Conservation (phyloP, 2,888 invertebrate species). For the Poecilus cupreus region DNA sequence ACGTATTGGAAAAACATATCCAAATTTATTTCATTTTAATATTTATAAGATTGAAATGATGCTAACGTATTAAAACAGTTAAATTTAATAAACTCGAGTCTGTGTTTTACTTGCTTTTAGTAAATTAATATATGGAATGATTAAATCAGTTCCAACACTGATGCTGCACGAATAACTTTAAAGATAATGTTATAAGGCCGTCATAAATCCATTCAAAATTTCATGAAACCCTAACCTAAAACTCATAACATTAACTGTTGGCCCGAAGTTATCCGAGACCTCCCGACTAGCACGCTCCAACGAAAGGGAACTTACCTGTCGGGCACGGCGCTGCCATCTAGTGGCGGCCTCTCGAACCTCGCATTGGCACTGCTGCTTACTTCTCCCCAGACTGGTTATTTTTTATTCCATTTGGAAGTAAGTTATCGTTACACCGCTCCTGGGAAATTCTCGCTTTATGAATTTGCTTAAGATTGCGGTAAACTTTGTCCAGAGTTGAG, state of each 20-base stretch:
- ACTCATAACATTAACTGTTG: neutral
- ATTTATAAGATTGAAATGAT: too few relatives aligned
- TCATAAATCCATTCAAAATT: constrained; percentile 31
- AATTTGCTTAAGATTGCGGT: constrained; percentile 69
- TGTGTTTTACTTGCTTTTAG: too few relatives aligned
- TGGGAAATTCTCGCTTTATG: constrained; percentile 70
- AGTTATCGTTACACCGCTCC: constrained; percentile 66
- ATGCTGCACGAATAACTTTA: constrained; percentile 10
- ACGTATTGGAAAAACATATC: too few relatives aligned
- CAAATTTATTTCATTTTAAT: too few relatives aligned
- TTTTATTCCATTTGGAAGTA: constrained; percentile 63
- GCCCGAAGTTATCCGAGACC: constrained; percentile 7
- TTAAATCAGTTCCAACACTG: constrained; percentile 23
- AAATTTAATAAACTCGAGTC: too few relatives aligned
- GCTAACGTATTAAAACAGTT: too few relatives aligned
- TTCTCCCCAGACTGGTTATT: constrained; percentile 58
- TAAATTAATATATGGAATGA: constrained; percentile 16
- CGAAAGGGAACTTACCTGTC: constrained; percentile 1
- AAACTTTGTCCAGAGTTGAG: constrained; percentile 47
- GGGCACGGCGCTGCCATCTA: neutral
- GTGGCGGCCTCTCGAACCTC: constrained; percentile 1
- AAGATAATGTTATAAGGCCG: constrained; percentile 17
- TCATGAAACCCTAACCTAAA: constrained; percentile 18
- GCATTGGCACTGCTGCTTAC: neutral
- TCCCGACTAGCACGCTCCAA: neutral